phyloP scores from a whole-genome alignment of 37 sponge, comb jelly and placozoan genomes.

The Crambe crambe region DNA sequence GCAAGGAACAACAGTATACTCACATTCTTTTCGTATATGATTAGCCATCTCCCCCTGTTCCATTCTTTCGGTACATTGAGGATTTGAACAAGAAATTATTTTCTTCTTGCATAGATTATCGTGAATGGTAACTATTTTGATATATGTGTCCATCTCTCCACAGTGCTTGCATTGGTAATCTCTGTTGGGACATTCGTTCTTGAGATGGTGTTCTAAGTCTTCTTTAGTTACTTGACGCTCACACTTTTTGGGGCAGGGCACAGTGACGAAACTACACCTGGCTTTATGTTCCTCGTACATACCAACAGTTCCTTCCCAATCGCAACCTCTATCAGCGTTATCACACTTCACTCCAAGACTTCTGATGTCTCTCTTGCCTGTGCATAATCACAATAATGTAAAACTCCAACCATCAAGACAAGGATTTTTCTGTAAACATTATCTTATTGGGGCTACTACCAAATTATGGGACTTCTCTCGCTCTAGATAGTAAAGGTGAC shows the following conservation, averaged over 20 bases:
- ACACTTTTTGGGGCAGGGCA: constrained; percentile 24
- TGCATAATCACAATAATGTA: too few species aligned
- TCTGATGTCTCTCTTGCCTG: constrained; percentile 13
- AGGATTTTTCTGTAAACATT: too few species aligned
- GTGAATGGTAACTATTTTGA: constrained; percentile 16
- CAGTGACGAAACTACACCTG: not conserved
- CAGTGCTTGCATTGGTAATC: constrained; percentile 29
- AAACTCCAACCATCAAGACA: too few species aligned
- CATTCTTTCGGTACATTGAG: not conserved
- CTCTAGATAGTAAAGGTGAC: too few species aligned
- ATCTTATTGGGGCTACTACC: too few species aligned
- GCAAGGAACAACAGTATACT: constrained; percentile 10
- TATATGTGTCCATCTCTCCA: constrained; percentile 1
- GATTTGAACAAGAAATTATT: constrained; percentile 16
- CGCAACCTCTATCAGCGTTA: constrained; percentile 1
- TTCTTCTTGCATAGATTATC: constrained; percentile 1
- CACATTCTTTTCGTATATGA: not conserved
- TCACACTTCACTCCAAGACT: constrained; percentile 17
- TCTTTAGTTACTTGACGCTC: not conserved
- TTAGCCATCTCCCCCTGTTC: not conserved
- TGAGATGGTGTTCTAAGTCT: constrained; percentile 3
- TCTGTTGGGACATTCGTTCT: constrained; percentile 10
- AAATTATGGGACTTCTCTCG: too few species aligned
- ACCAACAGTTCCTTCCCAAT: constrained; percentile 21
- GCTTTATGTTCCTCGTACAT: constrained; percentile 5